Conservation (phyloP, 2,888 invertebrate species). For the Dynastes grantii region DNA sequence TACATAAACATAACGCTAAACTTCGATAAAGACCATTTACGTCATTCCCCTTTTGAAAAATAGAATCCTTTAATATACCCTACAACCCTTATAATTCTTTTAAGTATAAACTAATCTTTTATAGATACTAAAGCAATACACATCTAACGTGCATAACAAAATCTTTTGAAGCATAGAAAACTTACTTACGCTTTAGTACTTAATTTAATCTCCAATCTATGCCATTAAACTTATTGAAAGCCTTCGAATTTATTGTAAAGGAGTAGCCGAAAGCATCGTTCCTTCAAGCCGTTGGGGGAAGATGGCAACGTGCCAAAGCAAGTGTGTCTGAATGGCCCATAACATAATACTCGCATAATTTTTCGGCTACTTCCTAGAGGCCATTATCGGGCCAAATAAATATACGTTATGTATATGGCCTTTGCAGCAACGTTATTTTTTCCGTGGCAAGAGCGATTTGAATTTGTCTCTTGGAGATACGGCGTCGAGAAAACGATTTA, state of each 20-base stretch:
- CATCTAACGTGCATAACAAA: background rate
- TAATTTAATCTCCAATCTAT: conserved; percentile 21
- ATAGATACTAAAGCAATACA: too few relatives aligned
- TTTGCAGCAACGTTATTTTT: conserved; percentile 17
- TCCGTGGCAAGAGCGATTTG: background rate
- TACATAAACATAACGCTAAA: too few relatives aligned
- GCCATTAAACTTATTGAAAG: conserved; percentile 29
- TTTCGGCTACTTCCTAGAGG: conserved; percentile 29
- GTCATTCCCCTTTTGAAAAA: too few relatives aligned
- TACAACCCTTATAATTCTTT: too few relatives aligned
- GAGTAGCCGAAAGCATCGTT: background rate
- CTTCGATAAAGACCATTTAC: too few relatives aligned
- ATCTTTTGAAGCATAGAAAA: background rate
- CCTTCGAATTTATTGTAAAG: conserved; percentile 17
- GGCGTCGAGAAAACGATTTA: conserved; percentile 3
- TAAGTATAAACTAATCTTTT: too few relatives aligned
- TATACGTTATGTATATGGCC: conserved; percentile 21
- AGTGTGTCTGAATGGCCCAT: conserved; percentile 36
- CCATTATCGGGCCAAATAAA: conserved; percentile 40
- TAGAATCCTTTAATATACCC: too few relatives aligned
- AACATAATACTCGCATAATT: conserved; percentile 44
- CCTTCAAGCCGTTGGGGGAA: background rate
- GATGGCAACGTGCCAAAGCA: conserved; percentile 36
- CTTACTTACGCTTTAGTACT: background rate
- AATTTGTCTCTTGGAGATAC: conserved; percentile 5